Evolutionary conservation across 2,888 invertebrate genomes (phyloP).

Genomic region (Isotomurus palustris): DNA sequence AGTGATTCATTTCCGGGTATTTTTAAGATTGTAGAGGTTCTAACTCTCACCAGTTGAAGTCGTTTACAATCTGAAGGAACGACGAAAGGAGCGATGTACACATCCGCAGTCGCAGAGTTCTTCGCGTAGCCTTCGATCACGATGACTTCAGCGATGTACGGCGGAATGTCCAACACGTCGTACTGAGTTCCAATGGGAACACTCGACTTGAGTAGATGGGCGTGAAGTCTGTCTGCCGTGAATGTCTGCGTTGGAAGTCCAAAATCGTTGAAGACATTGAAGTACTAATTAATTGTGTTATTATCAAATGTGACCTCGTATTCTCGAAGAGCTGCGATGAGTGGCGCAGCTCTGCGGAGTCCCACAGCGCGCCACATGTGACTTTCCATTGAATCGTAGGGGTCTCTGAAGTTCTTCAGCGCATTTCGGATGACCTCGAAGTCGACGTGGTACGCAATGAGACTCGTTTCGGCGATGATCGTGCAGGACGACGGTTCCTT

Average conservation of each 20-base stretch:
- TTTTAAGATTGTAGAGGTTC: neutral
- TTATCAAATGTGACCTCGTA: neutral
- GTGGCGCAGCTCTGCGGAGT: conserved; percentile 54
- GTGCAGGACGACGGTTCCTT: conserved; percentile 56
- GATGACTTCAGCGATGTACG: conserved; percentile 58
- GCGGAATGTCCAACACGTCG: conserved; percentile 56
- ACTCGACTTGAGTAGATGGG: conserved; percentile 57
- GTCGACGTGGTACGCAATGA: conserved; percentile 50
- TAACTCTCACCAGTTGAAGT: neutral
- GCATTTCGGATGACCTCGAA: conserved; percentile 45
- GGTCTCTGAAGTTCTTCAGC: conserved; percentile 48
- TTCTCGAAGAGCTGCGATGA: neutral
- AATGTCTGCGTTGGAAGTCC: too few species aligned
- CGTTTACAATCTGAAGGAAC: conserved; percentile 52
- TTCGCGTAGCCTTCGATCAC: conserved; percentile 57
- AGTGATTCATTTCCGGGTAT: neutral
- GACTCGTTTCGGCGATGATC: conserved; percentile 58
- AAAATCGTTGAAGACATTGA: too few species aligned
- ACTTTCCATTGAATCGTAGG: conserved; percentile 55
- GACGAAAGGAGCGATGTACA: conserved; percentile 58
- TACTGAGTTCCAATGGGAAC: conserved; percentile 56
- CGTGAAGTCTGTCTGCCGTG: conserved; percentile 55
- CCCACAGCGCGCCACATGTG: conserved; percentile 60
- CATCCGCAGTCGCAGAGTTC: conserved; percentile 55
- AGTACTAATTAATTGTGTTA: neutral